Conservation (phyloP, 1,140 invertebrate species). For the Neomicropteryx cornuta region DNA sequence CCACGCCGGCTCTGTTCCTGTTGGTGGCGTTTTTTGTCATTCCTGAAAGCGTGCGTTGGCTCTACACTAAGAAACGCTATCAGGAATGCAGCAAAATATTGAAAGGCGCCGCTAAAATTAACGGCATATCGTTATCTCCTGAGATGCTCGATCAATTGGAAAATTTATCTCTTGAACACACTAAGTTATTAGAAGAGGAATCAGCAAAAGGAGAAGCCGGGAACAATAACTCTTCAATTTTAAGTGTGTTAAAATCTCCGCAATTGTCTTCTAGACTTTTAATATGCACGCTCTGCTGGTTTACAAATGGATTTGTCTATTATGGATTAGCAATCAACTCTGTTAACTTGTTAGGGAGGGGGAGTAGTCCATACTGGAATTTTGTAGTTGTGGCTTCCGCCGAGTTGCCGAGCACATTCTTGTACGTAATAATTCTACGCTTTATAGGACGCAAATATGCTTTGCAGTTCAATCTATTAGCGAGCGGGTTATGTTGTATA, state of each 20-base stretch:
- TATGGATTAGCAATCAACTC: conserved; percentile 54
- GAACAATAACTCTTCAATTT: too few relatives aligned
- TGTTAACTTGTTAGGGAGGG: conserved; percentile 46
- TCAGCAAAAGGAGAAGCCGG: too few relatives aligned
- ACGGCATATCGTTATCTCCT: conserved; percentile 39
- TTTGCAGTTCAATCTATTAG: too few relatives aligned
- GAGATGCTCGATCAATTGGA: too few relatives aligned
- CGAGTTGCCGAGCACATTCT: too few relatives aligned
- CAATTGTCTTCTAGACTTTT: conserved; percentile 31
- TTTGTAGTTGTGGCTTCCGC: conserved; percentile 39
- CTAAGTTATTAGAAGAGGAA: too few relatives aligned
- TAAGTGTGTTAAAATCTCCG: conserved; percentile 25
- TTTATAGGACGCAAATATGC: too few relatives aligned
- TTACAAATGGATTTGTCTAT: conserved; percentile 44
- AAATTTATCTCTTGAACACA: too few relatives aligned
- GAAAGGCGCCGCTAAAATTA: conserved; percentile 45
- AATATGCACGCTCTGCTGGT: conserved; percentile 38
- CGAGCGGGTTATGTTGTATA: too few relatives aligned
- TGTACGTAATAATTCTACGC: too few relatives aligned
- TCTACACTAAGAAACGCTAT: conserved; percentile 50
- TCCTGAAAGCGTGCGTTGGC: conserved; percentile 53
- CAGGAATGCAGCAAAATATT: conserved; percentile 43
- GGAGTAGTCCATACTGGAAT: conserved; percentile 33
- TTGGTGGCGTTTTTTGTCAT: conserved; percentile 41
- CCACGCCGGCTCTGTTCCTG: conserved; percentile 45